phyloP scores from a whole-genome alignment of 2,888 invertebrate species.

The Heliothis peltigera region DNA sequence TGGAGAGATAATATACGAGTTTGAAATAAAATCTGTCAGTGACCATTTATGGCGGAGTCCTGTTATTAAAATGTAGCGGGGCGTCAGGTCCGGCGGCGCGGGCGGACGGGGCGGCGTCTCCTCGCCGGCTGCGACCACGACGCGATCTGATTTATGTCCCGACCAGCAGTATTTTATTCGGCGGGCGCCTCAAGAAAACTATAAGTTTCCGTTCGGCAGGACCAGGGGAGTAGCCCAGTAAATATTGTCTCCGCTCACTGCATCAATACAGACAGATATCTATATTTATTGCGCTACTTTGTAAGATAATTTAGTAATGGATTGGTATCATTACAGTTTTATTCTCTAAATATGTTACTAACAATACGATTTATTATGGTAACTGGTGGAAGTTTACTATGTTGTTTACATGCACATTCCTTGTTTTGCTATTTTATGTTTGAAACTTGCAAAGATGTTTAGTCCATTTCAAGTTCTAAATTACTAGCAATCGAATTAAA shows the following conservation, averaged over 20 bases:
- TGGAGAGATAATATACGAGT: conserved; percentile 83
- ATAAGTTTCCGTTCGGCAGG: conserved; percentile 89
- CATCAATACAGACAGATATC: conserved; percentile 87
- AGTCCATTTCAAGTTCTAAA: no score
- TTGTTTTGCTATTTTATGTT: background rate
- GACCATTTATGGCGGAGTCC: conserved; percentile 85
- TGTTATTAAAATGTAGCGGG: conserved; percentile 89
- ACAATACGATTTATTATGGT: conserved; percentile 39
- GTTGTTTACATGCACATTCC: conserved; percentile 23
- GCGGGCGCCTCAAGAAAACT: conserved; percentile 89
- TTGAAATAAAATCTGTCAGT: conserved; percentile 87
- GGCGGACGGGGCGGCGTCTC: conserved; percentile 68
- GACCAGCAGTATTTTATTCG: conserved; percentile 89
- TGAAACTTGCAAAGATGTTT: background rate
- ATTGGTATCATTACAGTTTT: conserved; percentile 80
- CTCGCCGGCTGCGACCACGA: conserved; percentile 85
- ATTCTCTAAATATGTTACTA: conserved; percentile 66
- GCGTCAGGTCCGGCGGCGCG: conserved; percentile 57
- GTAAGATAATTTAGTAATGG: conserved; percentile 88
- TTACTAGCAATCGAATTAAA: no score
- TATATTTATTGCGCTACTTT: conserved; percentile 86
- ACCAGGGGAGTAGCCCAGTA: conserved; percentile 87
- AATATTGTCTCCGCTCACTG: conserved; percentile 88
- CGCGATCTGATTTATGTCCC: conserved; percentile 87
- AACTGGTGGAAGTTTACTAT: conserved; percentile 18